A percentile compares a stretch with the other conserved stretches of the same genome.
Evolutionary conservation across 2,888 invertebrate species (phyloP).

Genomic region (Agriopis leucophaearia): DNA sequence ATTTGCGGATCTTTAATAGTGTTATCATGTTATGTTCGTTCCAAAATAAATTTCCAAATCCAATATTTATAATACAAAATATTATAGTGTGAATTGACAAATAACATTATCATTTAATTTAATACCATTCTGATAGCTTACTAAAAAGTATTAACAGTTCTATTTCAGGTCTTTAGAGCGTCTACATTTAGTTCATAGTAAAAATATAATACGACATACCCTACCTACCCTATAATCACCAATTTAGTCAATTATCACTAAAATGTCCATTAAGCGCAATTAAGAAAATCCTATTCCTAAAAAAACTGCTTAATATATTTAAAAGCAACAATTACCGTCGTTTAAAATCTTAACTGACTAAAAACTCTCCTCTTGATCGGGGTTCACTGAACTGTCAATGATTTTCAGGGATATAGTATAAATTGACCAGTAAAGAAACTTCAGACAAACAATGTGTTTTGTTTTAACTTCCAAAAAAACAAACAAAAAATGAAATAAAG

Average conservation of each 20-base stretch:
- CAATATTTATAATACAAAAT: too few species aligned
- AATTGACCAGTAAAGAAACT: constrained; percentile 2
- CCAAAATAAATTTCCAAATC: too few species aligned
- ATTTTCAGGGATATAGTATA: not conserved
- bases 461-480: too few species aligned
- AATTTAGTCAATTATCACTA: not conserved
- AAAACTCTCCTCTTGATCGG: constrained; percentile 10
- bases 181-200: too few species aligned
- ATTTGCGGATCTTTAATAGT: too few species aligned
- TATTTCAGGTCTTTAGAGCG: too few species aligned
- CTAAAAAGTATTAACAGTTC: too few species aligned
- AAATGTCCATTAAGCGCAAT: constrained; percentile 6
- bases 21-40: too few species aligned
- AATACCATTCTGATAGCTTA: too few species aligned
- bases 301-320: constrained; percentile 10
- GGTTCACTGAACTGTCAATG: constrained; percentile 17
- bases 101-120: too few species aligned
- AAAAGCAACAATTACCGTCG: constrained; percentile 4
- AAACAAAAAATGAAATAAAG: too few species aligned
- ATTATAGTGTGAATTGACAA: too few species aligned
- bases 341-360: constrained; percentile 7
- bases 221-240: not conserved
- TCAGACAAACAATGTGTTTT: not conserved
- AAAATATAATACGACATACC: not conserved
- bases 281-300: not conserved